Conservation (phyloP, 2,113 vertebrate genomes). For the Anser cygnoides region DNA sequence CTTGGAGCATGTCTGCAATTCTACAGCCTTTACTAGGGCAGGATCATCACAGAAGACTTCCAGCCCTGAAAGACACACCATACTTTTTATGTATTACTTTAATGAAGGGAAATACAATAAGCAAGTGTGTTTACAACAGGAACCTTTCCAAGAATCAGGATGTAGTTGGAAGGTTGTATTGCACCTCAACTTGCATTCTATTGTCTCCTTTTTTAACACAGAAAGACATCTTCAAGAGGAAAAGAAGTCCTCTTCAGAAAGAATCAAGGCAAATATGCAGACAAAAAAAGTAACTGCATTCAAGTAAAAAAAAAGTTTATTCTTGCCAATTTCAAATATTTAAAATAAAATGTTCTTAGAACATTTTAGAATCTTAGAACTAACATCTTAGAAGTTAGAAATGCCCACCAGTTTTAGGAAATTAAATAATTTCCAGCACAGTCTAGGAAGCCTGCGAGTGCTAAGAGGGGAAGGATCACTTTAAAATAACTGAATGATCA, state of each 20-base stretch:
- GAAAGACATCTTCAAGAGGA: neutral
- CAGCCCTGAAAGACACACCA: conserved; percentile 80
- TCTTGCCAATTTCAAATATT: neutral
- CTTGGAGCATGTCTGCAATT: conserved; percentile 82
- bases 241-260: neutral
- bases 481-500: neutral
- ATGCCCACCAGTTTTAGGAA: neutral
- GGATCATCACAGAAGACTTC: conserved; percentile 85
- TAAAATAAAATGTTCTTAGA: neutral
- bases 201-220: neutral
- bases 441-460: neutral
- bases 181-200: neutral
- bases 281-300: neutral
- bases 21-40: conserved; percentile 81
- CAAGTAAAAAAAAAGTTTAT: neutral
- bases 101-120: neutral
- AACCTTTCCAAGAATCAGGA: neutral
- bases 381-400: neutral
- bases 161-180: neutral
- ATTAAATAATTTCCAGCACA: neutral
- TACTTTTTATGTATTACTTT: neutral
- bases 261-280: neutral
- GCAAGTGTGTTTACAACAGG: neutral
- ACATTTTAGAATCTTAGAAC: no score
- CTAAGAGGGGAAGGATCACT: neutral